A percentile compares a stretch with the other conserved stretches of the same genome.
Conservation (phyloP, 1,140 invertebrate genomes). For the Panulirus ornatus region DNA sequence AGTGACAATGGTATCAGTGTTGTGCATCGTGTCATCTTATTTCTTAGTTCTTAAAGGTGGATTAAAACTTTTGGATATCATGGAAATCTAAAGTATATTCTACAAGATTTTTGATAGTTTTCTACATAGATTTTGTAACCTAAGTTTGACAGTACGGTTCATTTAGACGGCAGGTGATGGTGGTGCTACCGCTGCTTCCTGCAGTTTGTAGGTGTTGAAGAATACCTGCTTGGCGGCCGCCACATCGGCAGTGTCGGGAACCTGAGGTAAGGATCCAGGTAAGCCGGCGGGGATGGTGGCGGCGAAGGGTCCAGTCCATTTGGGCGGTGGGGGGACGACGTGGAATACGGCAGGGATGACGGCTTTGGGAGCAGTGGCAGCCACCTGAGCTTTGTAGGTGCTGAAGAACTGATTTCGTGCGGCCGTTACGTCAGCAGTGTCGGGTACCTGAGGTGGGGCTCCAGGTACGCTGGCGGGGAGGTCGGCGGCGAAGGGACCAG, state of each 20-base stretch:
- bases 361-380: background rate
- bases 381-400: slow-evolving; percentile 38
- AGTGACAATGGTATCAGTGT: no score
- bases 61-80: no score
- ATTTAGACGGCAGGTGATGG: background rate
- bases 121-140: no score
- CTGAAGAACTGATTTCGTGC: slow-evolving; percentile 43
- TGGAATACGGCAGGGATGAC: background rate
- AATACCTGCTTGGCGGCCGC: slow-evolving; percentile 35
- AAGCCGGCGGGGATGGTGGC: slow-evolving; percentile 44
- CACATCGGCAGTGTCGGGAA: slow-evolving; percentile 24
- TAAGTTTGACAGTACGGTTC: background rate
- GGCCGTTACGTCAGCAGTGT: slow-evolving; percentile 32
- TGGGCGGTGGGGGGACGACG: slow-evolving; percentile 11
- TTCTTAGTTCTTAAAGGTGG: no score
- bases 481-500: slow-evolving; percentile 50
- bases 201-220: slow-evolving; percentile 54
- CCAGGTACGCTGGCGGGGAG: slow-evolving; percentile 14
- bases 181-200: slow-evolving; percentile 45
- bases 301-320: slow-evolving; percentile 47
- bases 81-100: no score
- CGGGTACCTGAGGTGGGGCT: background rate
- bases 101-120: no score
- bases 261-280: background rate
- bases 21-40: no score